Percentiles rank a stretch among this genome's conserved stretches.
Evolutionary conservation across 53 echinoderm and acorn worm genomes (phyloP).

Genomic region (Echinometra lucunter): DNA sequence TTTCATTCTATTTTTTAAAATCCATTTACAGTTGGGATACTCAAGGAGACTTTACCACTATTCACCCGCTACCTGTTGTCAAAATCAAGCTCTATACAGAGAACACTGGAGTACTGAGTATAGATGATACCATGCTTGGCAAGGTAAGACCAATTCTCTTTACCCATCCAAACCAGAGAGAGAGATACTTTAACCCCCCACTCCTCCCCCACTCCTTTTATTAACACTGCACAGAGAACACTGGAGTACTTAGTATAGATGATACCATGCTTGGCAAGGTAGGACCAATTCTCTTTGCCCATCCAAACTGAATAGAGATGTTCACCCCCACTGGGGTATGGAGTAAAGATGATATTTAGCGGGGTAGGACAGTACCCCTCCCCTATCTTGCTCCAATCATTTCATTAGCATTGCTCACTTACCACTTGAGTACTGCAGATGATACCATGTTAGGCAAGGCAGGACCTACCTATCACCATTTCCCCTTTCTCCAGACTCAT

Average conservation of each 20-base stretch:
- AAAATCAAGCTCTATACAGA: constrained; percentile 98
- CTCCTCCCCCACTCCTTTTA: too few relatives aligned
- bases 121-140: constrained; percentile 98
- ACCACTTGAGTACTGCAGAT: too few relatives aligned
- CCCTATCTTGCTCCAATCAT: too few relatives aligned
- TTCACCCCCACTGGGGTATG: too few relatives aligned
- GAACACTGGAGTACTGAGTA: constrained; percentile 98
- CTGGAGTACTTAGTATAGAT: constrained; percentile 85
- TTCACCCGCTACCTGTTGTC: constrained; percentile 97
- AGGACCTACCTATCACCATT: background rate
- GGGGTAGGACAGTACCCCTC: too few relatives aligned
- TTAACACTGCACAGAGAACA: too few relatives aligned
- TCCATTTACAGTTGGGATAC: constrained; percentile 93
- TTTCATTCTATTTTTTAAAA: background rate
- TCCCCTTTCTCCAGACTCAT: background rate
- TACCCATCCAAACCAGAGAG: background rate
- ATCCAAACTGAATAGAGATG: too few relatives aligned
- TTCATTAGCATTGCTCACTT: too few relatives aligned
- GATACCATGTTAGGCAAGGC: too few relatives aligned
- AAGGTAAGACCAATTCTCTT: constrained; percentile 75
- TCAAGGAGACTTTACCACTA: constrained; percentile 97
- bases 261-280: constrained; percentile 96
- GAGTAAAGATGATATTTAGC: too few relatives aligned
- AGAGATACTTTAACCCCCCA: background rate
- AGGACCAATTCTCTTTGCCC: background rate